Conservation (phyloP, 2,888 invertebrate genomes). For the Tiliacea citrago region DNA sequence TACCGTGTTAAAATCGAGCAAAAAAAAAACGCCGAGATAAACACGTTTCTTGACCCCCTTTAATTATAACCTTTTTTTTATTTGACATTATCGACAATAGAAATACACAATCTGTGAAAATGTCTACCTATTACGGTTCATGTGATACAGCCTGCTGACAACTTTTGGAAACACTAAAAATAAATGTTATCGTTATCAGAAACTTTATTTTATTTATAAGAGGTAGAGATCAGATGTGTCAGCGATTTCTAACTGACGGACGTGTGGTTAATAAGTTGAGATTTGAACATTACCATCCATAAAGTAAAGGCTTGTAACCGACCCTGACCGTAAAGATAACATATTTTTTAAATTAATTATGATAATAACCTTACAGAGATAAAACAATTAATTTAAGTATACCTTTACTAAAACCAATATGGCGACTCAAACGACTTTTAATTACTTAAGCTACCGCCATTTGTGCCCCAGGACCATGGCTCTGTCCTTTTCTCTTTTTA, state of each 20-base stretch:
- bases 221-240: no score
- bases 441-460: slow-evolving; percentile 73
- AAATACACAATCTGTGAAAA: no score
- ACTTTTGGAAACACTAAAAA: no score
- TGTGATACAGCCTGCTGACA: no score
- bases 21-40: no score
- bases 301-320: neutral
- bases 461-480: slow-evolving; percentile 42
- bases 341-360: slow-evolving; percentile 29
- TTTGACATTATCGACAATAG: no score
- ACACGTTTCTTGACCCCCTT: no score
- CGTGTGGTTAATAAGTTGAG: neutral
- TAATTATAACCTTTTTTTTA: no score
- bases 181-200: no score
- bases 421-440: slow-evolving; percentile 69
- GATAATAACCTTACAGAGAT: slow-evolving; percentile 26
- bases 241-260: neutral
- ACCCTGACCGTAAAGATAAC: slow-evolving; percentile 7
- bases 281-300: neutral
- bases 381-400: slow-evolving; percentile 56
- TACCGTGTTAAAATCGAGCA: no score
- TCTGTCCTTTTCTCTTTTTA: slow-evolving; percentile 57
- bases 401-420: slow-evolving; percentile 62
- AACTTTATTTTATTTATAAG: no score
- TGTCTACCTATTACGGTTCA: no score